Evolutionary conservation across 2,113 vertebrate species (phyloP).

Genomic region (Calcarius ornatus): DNA sequence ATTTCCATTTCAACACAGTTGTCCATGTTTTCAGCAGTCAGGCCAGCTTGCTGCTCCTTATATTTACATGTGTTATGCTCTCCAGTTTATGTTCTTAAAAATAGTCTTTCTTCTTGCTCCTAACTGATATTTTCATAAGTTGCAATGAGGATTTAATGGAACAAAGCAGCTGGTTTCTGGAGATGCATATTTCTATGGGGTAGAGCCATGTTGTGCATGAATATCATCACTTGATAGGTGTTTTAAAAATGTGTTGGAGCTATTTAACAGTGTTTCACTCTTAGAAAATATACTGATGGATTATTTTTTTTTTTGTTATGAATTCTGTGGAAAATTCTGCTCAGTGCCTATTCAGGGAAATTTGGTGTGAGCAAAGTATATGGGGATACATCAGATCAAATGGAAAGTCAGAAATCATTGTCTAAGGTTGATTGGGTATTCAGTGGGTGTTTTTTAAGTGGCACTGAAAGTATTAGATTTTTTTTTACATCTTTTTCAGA

Average conservation of each 20-base stretch:
- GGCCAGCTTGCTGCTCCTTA: background rate
- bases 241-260: conserved; percentile 47
- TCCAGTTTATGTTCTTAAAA: conserved; percentile 65
- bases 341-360: background rate
- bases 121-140: conserved; percentile 63
- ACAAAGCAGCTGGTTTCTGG: conserved; percentile 36
- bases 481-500: background rate
- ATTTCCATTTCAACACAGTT: background rate
- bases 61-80: conserved; percentile 1
- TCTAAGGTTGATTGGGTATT: background rate
- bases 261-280: conserved; percentile 45
- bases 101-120: conserved; percentile 67
- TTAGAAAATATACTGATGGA: background rate
- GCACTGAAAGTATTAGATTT: background rate
- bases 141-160: conserved; percentile 60
- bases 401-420: background rate
- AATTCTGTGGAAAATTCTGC: background rate
- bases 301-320: background rate
- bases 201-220: conserved; percentile 6
- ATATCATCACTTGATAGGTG: conserved; percentile 11
- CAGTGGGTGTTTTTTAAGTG: background rate
- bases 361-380: background rate
- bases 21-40: background rate
- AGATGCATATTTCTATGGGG: conserved; percentile 11
- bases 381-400: background rate